phyloP scores from a whole-genome alignment of 2,888 invertebrate species.

The Lithophane socia region DNA sequence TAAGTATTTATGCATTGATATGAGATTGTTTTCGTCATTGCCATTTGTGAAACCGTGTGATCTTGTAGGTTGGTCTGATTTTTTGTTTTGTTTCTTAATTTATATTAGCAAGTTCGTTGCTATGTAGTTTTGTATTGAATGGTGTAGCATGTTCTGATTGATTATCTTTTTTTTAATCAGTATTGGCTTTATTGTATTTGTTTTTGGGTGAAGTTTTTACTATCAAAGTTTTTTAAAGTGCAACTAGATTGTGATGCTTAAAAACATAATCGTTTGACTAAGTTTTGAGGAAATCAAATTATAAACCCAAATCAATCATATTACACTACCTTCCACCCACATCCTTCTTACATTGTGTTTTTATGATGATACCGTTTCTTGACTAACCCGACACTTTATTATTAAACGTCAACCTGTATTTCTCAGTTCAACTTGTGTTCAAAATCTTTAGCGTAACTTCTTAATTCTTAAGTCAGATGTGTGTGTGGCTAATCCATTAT shows the following conservation, averaged over 20 bases:
- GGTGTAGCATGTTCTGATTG: accelerated
- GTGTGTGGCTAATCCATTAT: background rate
- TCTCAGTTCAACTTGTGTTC: no score
- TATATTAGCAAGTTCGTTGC: background rate
- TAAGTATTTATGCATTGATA: slow-evolving; percentile 64
- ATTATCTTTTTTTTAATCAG: background rate
- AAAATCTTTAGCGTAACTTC: background rate
- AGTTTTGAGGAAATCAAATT: background rate
- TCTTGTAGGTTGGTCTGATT: slow-evolving; percentile 43
- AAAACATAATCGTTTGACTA: background rate
- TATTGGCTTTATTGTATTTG: background rate
- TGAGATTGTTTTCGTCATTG: slow-evolving; percentile 55
- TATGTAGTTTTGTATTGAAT: slow-evolving; percentile 33
- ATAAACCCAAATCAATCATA: no score
- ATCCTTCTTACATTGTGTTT: background rate
- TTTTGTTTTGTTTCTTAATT: slow-evolving; percentile 18
- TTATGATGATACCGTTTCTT: background rate
- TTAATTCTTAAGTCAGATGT: background rate
- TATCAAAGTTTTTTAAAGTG: background rate
- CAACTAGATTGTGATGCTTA: background rate
- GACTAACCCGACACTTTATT: background rate
- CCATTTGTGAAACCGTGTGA: slow-evolving; percentile 51
- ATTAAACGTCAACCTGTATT: no score
- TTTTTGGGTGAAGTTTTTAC: background rate
- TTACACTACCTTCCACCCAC: background rate